Percentiles rank a stretch among this genome's conserved stretches.
These are phyloP conservation scores for Morphnarchus princeps DNA, from an alignment of 2,113 vertebrate genomes.

Conservation along the genomic window DNA sequence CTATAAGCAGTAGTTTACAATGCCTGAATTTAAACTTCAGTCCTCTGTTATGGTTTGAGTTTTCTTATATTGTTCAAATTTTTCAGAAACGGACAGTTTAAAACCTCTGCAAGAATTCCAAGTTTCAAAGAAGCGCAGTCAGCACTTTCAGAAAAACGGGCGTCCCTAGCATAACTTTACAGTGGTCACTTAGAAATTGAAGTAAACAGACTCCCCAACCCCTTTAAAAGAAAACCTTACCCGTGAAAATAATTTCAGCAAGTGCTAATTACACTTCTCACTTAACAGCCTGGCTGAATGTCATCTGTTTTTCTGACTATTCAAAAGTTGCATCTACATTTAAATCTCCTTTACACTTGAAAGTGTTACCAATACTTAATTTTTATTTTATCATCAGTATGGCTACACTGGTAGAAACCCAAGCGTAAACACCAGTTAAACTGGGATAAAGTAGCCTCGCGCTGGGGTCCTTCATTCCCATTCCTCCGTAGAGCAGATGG, in stretches of 20 bases:
- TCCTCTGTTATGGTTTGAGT: not conserved
- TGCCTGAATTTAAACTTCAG: not conserved
- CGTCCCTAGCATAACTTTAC: not conserved
- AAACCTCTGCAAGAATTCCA: not conserved
- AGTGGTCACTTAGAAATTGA: not conserved
- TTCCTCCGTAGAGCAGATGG: not conserved
- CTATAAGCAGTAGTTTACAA: not conserved
- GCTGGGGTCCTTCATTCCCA: not conserved
- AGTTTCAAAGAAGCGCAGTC: not conserved
- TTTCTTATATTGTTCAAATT: not conserved
- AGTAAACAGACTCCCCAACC: not conserved
- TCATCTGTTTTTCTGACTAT: not conserved
- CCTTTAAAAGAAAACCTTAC: not conserved
- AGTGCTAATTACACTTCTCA: conserved; percentile 2
- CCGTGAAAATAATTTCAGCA: not conserved
- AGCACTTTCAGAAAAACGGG: not conserved
- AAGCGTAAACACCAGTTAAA: not conserved
- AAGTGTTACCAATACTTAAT: not conserved
- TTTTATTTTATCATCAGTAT: not conserved
- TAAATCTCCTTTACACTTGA: not conserved
- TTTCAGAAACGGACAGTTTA: not conserved
- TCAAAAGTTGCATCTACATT: not conserved
- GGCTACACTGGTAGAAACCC: not conserved
- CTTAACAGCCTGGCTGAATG: not conserved
- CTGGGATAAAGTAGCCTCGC: not conserved